Percentiles rank a stretch among this genome's conserved stretches.
phyloP scores from a whole-genome alignment of 2,888 invertebrate species.

The Tetragnatha montana region DNA sequence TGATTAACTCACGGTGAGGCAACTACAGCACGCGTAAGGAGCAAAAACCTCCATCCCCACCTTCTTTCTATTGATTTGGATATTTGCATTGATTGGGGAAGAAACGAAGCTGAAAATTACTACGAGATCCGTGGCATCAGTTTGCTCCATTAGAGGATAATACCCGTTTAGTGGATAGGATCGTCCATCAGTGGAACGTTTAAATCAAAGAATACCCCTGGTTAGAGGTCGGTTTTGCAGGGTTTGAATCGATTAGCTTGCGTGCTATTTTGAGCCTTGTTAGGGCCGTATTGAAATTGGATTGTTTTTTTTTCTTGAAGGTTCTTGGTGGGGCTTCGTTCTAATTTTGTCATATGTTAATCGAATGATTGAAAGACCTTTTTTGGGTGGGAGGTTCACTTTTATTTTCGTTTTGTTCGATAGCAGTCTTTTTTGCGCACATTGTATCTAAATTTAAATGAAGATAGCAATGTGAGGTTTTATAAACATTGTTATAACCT shows the following conservation, averaged over 20 bases:
- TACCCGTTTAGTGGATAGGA: conserved; percentile 3
- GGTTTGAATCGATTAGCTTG: background rate
- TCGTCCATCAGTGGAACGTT: conserved; percentile 4
- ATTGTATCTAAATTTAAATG: too few relatives aligned
- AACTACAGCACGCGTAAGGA: background rate
- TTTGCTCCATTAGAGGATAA: conserved; percentile 28
- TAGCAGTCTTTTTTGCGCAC: too few relatives aligned
- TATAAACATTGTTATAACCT: too few relatives aligned
- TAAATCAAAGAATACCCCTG: background rate
- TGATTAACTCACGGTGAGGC: conserved; percentile 7
- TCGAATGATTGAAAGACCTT: too few relatives aligned
- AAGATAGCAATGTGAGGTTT: too few relatives aligned
- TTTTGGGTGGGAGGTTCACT: too few relatives aligned
- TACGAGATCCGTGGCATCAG: conserved; percentile 7
- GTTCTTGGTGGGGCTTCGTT: too few relatives aligned
- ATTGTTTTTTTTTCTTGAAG: background rate
- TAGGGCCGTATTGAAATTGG: background rate
- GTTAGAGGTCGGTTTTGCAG: background rate
- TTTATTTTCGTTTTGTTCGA: too few relatives aligned
- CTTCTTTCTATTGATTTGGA: conserved; percentile 15
- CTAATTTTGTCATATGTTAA: too few relatives aligned
- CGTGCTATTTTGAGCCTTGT: background rate
- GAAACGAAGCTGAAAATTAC: conserved; percentile 26
- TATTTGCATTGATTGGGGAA: conserved; percentile 35
- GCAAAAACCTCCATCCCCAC: background rate